Conservation (phyloP, 1,140 invertebrate genomes). For the Drosophila quadrilineata region DNA sequence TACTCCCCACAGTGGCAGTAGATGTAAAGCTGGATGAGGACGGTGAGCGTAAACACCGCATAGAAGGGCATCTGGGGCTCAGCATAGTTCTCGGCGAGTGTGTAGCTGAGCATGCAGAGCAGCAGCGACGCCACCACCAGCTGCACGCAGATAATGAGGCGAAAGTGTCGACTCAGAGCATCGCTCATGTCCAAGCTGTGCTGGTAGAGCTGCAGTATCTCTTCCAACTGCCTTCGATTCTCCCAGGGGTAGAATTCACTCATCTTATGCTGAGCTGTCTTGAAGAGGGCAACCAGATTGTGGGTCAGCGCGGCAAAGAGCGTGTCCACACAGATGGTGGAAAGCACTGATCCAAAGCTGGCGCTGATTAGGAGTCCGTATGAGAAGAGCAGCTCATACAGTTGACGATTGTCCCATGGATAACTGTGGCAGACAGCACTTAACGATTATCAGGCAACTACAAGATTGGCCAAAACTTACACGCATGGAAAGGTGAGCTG, state of each 20-base stretch:
- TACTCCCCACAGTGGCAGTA: constrained; percentile 55
- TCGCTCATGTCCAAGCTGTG: constrained; percentile 36
- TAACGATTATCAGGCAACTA: not conserved
- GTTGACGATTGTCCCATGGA: constrained; percentile 38
- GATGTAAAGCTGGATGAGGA: constrained; percentile 43
- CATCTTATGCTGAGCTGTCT: constrained; percentile 37
- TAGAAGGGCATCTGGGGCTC: constrained; percentile 48
- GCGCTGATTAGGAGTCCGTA: constrained; percentile 29
- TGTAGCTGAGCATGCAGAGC: constrained; percentile 42
- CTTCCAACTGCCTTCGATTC: constrained; percentile 5
- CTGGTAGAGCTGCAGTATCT: constrained; percentile 35
- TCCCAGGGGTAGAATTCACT: not conserved
- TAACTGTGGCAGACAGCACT: constrained; percentile 1
- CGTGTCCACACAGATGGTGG: constrained; percentile 44
- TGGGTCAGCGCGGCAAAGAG: constrained; percentile 40
- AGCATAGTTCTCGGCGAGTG: constrained; percentile 32
- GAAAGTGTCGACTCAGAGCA: constrained; percentile 26
- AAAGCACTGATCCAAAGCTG: constrained; percentile 21
- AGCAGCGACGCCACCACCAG: constrained; percentile 43
- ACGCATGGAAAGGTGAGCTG: constrained; percentile 39
- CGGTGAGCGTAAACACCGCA: constrained; percentile 30
- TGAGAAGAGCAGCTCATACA: constrained; percentile 3
- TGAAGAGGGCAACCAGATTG: constrained; percentile 50
- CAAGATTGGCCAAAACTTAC: constrained; percentile 6
- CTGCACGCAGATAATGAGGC: constrained; percentile 42